Evolutionary conservation across 2,888 invertebrate species (phyloP).

Genomic region (Xanthia icteritia): DNA sequence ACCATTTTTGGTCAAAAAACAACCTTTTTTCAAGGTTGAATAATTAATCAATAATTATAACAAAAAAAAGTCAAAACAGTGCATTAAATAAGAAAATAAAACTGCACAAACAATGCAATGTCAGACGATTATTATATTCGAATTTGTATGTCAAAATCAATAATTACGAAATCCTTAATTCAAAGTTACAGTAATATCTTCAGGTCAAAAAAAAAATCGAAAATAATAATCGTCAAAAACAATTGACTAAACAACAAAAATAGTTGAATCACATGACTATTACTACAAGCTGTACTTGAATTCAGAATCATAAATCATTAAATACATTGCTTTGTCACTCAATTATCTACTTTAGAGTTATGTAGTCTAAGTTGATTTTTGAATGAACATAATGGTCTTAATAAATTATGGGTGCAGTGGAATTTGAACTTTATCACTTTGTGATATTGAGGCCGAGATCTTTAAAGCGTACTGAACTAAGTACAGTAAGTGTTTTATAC

Average conservation of each 20-base stretch:
- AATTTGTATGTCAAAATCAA: conserved; percentile 7
- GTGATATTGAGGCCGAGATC: neutral
- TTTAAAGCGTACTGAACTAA: neutral
- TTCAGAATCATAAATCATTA: conserved; percentile 23
- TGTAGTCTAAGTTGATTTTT: neutral
- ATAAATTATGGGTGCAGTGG: neutral
- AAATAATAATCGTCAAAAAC: conserved; percentile 44
- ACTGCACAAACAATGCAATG: conserved; percentile 63
- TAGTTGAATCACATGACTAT: conserved; percentile 40
- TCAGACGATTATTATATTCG: conserved; percentile 50
- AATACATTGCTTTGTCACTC: neutral
- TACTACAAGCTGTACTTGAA: conserved; percentile 42
- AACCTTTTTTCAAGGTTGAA: conserved; percentile 53
- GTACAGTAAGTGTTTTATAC: too few species aligned
- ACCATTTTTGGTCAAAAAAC: conserved; percentile 68
- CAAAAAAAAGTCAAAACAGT: conserved; percentile 50
- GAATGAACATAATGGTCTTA: too few species aligned
- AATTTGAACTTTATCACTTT: neutral
- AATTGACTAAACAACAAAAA: conserved; percentile 51
- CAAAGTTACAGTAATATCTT: conserved; percentile 1
- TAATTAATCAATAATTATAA: conserved; percentile 29
- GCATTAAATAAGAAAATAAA: conserved; percentile 51
- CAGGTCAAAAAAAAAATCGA: conserved; percentile 14
- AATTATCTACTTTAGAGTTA: neutral
- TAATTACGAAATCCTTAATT: neutral